Percentiles rank a stretch among this genome's conserved stretches.
These are phyloP conservation scores for Lottia scabra DNA, from an alignment of 2,888 invertebrate genomes.

Conservation along the genomic window DNA sequence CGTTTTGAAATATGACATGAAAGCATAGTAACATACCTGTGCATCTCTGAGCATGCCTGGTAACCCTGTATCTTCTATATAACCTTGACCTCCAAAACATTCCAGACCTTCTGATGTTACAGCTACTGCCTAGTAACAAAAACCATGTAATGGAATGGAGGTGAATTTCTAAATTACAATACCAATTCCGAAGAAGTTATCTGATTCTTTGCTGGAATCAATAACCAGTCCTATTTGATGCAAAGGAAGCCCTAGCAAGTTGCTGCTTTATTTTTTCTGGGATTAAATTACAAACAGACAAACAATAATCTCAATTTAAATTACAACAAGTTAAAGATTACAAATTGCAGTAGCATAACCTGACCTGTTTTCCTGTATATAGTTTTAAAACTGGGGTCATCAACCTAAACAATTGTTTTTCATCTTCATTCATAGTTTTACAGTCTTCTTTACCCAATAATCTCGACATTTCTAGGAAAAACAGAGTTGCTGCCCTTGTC, in stretches of 20 bases:
- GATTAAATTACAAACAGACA: too few species aligned
- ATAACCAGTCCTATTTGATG: too few species aligned
- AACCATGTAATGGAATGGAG: too few species aligned
- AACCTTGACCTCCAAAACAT: slow-evolving; percentile 74
- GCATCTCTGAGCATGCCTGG: slow-evolving; percentile 73
- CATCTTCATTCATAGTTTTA: slow-evolving; percentile 53
- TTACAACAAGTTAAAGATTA: too few species aligned
- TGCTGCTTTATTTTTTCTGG: too few species aligned
- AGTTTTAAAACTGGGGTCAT: slow-evolving; percentile 73
- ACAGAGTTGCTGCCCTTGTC: slow-evolving; percentile 69
- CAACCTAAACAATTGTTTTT: slow-evolving; percentile 70
- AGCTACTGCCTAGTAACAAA: slow-evolving; percentile 65
- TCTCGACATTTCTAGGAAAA: slow-evolving; percentile 71
- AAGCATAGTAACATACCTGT: slow-evolving; percentile 66
- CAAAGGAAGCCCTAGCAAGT: too few species aligned
- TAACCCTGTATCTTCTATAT: slow-evolving; percentile 74
- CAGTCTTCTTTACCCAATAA: slow-evolving; percentile 70
- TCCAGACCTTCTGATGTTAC: slow-evolving; percentile 73
- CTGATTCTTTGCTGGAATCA: too few species aligned
- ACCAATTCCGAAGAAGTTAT: too few species aligned
- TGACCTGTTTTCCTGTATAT: slow-evolving; percentile 72
- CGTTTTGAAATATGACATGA: too few species aligned
- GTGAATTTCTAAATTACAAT: too few species aligned
- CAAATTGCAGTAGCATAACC: not conserved
- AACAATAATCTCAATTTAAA: too few species aligned